A percentile compares a stretch with the other conserved stretches of the same genome.
Conservation (phyloP, 2,888 invertebrate genomes). For the Aphodius granarius region DNA sequence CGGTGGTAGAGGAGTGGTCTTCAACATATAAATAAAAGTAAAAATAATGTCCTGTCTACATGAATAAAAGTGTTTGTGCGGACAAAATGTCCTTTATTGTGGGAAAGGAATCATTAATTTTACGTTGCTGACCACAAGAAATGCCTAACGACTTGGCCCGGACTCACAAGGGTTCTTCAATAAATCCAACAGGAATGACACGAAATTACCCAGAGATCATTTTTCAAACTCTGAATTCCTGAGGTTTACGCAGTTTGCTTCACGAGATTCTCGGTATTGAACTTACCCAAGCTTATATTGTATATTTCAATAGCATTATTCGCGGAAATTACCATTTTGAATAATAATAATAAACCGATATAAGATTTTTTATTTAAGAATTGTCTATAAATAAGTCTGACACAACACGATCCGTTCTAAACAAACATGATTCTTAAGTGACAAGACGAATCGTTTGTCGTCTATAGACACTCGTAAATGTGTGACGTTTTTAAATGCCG, state of each 20-base stretch:
- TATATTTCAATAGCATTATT: background rate
- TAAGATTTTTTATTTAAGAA: background rate
- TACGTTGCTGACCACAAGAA: background rate
- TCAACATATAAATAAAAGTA: background rate
- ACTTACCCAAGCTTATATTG: background rate
- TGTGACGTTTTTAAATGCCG: slow-evolving; percentile 5
- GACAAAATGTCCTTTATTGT: background rate
- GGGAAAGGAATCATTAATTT: background rate
- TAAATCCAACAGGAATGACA: background rate
- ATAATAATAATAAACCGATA: no score
- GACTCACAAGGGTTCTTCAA: background rate
- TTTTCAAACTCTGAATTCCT: background rate
- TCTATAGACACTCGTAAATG: background rate
- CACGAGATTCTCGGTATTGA: background rate
- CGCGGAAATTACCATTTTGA: background rate
- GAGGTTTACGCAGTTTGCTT: background rate
- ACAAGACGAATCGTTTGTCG: background rate
- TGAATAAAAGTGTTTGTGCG: background rate
- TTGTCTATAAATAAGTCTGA: background rate
- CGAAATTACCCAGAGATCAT: background rate
- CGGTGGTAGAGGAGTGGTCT: background rate
- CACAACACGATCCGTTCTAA: background rate
- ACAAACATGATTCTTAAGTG: background rate
- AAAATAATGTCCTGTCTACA: background rate
- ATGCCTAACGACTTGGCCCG: background rate